Evolutionary conservation across 2,113 vertebrate species (phyloP).

Genomic region (Pteropus alecto): DNA sequence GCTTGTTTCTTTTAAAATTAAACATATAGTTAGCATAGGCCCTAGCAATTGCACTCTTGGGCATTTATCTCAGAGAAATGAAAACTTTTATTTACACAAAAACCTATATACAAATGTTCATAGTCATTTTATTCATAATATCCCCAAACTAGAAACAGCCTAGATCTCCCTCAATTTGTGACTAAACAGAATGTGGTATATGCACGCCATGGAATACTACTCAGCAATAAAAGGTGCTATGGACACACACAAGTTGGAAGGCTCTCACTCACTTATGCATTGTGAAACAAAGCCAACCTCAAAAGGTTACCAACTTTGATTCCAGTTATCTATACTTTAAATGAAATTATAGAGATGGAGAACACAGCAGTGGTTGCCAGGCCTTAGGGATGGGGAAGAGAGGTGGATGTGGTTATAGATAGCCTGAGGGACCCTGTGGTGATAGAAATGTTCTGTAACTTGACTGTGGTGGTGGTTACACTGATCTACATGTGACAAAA

Average conservation of each 20-base stretch:
- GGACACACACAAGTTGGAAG: background rate
- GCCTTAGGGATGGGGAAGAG: background rate
- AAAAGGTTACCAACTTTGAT: background rate
- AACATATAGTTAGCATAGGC: background rate
- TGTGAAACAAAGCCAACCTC: background rate
- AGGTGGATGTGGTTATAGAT: background rate
- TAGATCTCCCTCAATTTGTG: background rate
- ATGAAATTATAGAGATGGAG: background rate
- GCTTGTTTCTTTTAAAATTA: background rate
- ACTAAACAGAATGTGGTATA: background rate
- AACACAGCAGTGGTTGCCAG: background rate
- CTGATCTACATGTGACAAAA: background rate
- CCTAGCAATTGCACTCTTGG: background rate
- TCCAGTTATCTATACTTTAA: background rate
- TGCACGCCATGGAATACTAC: background rate
- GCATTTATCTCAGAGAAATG: background rate
- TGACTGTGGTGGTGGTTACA: background rate
- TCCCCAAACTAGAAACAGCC: background rate
- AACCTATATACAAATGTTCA: background rate
- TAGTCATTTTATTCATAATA: background rate
- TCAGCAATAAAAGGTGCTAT: background rate
- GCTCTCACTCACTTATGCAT: background rate
- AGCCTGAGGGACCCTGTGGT: background rate
- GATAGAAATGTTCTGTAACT: background rate
- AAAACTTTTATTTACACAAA: slow-evolving; percentile 2